These are phyloP conservation scores for Paguma larvata DNA, from an alignment of 2,797 vertebrate species.

Conservation along the genomic window DNA sequence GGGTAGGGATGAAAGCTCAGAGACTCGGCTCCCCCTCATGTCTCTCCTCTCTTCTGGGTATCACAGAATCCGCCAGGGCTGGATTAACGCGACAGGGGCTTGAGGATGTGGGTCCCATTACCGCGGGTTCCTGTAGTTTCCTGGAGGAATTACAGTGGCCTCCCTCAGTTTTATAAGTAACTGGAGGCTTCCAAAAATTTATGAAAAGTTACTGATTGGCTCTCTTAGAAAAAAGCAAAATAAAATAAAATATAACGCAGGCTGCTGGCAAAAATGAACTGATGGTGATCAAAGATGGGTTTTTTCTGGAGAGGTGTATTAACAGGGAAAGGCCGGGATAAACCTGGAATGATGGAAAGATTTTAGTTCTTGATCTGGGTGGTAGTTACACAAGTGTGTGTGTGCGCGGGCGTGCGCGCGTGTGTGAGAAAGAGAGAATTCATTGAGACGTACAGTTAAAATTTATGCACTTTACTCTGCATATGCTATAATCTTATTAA, in stretches of 20 bases:
- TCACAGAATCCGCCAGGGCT: neutral
- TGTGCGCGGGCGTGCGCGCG: neutral
- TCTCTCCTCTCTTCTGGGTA: neutral
- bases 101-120: neutral
- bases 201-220: neutral
- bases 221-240: constrained; percentile 13
- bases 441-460: neutral
- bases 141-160: neutral
- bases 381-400: neutral
- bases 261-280: neutral
- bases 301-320: neutral
- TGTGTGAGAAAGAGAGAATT: neutral
- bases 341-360: neutral
- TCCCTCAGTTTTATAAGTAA: neutral
- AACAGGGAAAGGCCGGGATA: neutral
- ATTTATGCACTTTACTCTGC: neutral
- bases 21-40: neutral
- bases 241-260: neutral
- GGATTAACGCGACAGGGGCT: neutral
- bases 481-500: neutral
- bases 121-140: neutral
- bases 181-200: neutral
- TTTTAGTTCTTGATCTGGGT: neutral
- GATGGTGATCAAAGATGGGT: neutral
- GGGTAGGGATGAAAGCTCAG: neutral